A percentile compares a stretch with the other conserved stretches of the same genome.
These are phyloP conservation scores for Darevskia mixta DNA, from an alignment of 2,797 vertebrate species.

Conservation along the genomic window DNA sequence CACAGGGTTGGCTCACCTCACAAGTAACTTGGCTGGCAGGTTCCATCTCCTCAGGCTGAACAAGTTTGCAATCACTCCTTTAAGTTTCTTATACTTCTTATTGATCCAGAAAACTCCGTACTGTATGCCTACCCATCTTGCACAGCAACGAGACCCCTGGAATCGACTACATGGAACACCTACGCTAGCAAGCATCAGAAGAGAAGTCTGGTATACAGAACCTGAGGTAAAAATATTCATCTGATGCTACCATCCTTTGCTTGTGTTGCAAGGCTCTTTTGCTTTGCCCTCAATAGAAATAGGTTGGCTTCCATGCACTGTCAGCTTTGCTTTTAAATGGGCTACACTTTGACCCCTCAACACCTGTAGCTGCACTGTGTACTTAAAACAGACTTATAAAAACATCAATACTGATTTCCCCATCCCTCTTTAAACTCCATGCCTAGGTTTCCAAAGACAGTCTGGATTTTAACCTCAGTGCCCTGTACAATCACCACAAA, in stretches of 20 bases:
- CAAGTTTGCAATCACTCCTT: neutral
- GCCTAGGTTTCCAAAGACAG: conserved; percentile 81
- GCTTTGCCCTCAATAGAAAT: neutral
- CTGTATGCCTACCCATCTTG: conserved; percentile 76
- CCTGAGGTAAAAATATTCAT: conserved; percentile 72
- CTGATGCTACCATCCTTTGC: neutral
- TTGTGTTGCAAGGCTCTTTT: neutral
- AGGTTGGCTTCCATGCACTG: neutral
- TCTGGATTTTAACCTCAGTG: conserved; percentile 84
- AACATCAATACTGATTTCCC: neutral
- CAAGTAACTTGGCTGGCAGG: neutral
- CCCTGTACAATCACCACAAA: conserved; percentile 84
- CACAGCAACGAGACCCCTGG: conserved; percentile 86
- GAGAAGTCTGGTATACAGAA: conserved; percentile 66
- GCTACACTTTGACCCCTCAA: neutral
- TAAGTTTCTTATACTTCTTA: conserved; percentile 12
- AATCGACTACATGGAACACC: conserved; percentile 75
- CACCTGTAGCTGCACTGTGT: neutral
- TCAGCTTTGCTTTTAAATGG: neutral
- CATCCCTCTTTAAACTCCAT: neutral
- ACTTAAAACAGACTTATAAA: neutral
- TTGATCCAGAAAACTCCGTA: conserved; percentile 72
- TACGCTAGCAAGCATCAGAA: conserved; percentile 78
- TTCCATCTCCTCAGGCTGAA: neutral
- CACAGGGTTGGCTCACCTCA: neutral